Conservation (phyloP, 2,113 vertebrate genomes). For the Axis porcinus region DNA sequence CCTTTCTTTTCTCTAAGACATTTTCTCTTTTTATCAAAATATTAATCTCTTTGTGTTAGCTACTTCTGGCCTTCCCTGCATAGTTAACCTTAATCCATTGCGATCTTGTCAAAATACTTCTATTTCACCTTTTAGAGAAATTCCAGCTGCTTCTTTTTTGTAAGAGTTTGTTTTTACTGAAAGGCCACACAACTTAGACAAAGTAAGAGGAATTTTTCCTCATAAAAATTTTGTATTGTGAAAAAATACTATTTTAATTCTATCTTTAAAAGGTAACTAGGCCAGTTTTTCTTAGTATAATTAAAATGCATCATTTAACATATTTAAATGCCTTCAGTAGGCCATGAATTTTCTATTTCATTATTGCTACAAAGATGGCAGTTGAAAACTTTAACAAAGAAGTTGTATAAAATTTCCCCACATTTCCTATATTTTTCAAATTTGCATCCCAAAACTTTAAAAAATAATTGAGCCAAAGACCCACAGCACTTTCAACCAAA, state of each 20-base stretch:
- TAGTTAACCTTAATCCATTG: slow-evolving; percentile 24
- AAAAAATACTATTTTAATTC: background rate
- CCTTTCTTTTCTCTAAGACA: slow-evolving; percentile 3
- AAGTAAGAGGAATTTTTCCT: background rate
- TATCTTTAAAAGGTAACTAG: background rate
- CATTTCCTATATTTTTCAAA: background rate
- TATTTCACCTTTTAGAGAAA: slow-evolving; percentile 44
- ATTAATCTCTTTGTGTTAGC: slow-evolving; percentile 6
- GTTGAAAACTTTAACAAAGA: background rate
- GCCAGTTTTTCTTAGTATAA: background rate
- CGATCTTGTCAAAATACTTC: slow-evolving; percentile 50
- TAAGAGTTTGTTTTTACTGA: background rate
- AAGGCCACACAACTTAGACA: background rate
- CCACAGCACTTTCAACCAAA: background rate
- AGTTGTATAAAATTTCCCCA: background rate
- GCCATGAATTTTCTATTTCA: background rate
- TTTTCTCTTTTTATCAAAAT: slow-evolving; percentile 42
- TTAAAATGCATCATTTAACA: background rate
- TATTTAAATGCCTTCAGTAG: background rate
- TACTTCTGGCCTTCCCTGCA: slow-evolving; percentile 13
- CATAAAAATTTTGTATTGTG: background rate
- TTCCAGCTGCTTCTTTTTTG: slow-evolving; percentile 22
- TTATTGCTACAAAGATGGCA: background rate
- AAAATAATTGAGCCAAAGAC: background rate
- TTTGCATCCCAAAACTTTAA: background rate